A percentile compares a stretch with the other conserved stretches of the same genome.
These are phyloP conservation scores for Lasioglossum calceatum DNA, from an alignment of 2,888 invertebrate species.

Conservation along the genomic window DNA sequence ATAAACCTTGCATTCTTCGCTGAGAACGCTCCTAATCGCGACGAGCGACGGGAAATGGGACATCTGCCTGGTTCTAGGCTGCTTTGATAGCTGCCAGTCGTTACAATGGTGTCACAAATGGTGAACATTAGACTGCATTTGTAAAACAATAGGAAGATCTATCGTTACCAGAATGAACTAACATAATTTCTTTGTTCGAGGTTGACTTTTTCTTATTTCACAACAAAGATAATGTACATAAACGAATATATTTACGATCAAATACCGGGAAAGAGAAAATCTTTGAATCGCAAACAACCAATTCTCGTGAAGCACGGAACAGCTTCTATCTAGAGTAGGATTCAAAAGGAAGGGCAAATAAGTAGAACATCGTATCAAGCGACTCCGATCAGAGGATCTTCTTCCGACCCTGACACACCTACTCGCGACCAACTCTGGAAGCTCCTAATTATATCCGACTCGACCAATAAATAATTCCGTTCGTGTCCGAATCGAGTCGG, in stretches of 20 bases:
- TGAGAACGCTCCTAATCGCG: neutral
- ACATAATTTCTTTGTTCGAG: neutral
- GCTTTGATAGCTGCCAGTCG: no score
- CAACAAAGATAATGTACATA: neutral
- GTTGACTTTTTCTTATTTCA: neutral
- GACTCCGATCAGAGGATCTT: neutral
- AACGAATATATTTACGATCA: no score
- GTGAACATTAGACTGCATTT: neutral
- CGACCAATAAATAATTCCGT: slow-evolving; percentile 1
- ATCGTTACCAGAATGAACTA: neutral
- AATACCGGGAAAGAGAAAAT: no score
- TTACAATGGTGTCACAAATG: neutral
- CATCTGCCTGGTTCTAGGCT: neutral
- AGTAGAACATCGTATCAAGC: neutral
- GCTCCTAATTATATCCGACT: neutral
- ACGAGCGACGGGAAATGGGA: neutral
- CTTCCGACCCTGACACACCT: neutral
- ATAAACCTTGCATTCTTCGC: slow-evolving; percentile 3
- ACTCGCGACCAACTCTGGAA: neutral
- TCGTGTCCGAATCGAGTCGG: neutral
- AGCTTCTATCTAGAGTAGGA: neutral
- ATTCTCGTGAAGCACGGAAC: neutral
- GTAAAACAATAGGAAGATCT: neutral
- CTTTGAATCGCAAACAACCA: no score
- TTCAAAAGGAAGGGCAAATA: neutral